Percentiles rank a stretch among this genome's conserved stretches.
These are phyloP conservation scores for Grallaria varia DNA, from an alignment of 2,113 vertebrate genomes.

Conservation along the genomic window DNA sequence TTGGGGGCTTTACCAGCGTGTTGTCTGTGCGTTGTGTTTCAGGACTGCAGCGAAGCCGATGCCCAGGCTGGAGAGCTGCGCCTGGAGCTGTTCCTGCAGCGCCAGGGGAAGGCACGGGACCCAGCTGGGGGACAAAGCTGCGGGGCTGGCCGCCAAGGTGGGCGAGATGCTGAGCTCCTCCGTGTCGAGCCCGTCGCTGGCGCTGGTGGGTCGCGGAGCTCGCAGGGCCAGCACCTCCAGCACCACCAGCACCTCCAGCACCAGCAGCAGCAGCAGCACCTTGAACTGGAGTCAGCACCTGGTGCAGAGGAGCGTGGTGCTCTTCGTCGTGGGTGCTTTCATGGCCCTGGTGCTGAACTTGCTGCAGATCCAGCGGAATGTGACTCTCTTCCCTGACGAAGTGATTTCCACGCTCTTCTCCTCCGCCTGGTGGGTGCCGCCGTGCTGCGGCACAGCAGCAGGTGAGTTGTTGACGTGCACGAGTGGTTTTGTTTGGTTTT, in stretches of 20 bases:
- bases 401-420: conserved; percentile 91
- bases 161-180: conserved; percentile 72
- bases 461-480: conserved; percentile 75
- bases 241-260: not conserved
- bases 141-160: conserved; percentile 75
- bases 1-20: not conserved
- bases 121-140: conserved; percentile 58
- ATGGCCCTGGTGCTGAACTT: conserved; percentile 95
- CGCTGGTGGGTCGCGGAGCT: not conserved
- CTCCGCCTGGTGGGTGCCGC: conserved; percentile 97
- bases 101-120: conserved; percentile 65
- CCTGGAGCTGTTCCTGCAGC: conserved; percentile 84
- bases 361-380: conserved; percentile 92
- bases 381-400: conserved; percentile 92
- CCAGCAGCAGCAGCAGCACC: not conserved
- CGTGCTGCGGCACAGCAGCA: conserved; percentile 93
- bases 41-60: conserved; percentile 70
- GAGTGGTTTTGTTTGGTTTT: not conserved
- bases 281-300: conserved; percentile 80
- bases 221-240: not conserved
- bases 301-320: conserved; percentile 88
- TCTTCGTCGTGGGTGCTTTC: conserved; percentile 90
- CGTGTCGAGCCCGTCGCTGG: not conserved
- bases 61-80: conserved; percentile 83
- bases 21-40: not conserved